Base-by-base conservation (phyloP, 1,140 invertebrate species). In the Cheumatopsyche charites region DNA sequence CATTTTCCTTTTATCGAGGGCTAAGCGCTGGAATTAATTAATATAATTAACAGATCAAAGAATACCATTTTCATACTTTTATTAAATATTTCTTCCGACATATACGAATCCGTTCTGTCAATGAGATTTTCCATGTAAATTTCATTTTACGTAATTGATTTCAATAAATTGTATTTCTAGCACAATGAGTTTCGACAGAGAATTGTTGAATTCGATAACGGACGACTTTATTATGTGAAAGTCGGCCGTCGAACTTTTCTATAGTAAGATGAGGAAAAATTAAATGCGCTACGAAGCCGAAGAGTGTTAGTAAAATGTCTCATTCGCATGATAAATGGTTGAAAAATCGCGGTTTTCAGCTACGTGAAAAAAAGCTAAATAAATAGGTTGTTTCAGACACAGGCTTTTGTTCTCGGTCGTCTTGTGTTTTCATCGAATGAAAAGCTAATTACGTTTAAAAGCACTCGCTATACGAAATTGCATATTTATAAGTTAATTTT, bases 21-120 rank as follows among this genome's bases (percentile, higher is more conserved):
- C 7, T 17, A 17, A 52, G 15, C 7, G 21, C 58, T 21, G 26
- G 58, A 23, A 62, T 62, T 62, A 62, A 62, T 62, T 62, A 62
- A 26, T 6, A 62, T 62, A 62, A 62, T 62, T 62, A 62, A 23
- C 58, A 21, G 25, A 11, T 1, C 19, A 15, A 26, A 13, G 26
- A 21, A 1, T 36, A 9, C 29, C 3, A 9, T 3, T 36, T 36
- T 36, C 3, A n/a, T n/a, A n/a, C n/a, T n/a, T n/a, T n/a, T n/a
- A n/a, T n/a, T n/a, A n/a, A n/a, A n/a, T n/a, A n/a, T n/a, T n/a
- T n/a, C n/a, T n/a, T n/a, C n/a, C n/a, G n/a, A n/a, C n/a, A n/a
- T n/a, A n/a, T n/a, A n/a, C n/a, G n/a, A n/a, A n/a, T n/a, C n/a
- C n/a, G n/a, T n/a, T n/a, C n/a, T n/a, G n/a, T n/a, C n/a, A n/a